Evolutionary conservation across 2,888 invertebrate genomes (phyloP).

Genomic region (Metellina segmentata): DNA sequence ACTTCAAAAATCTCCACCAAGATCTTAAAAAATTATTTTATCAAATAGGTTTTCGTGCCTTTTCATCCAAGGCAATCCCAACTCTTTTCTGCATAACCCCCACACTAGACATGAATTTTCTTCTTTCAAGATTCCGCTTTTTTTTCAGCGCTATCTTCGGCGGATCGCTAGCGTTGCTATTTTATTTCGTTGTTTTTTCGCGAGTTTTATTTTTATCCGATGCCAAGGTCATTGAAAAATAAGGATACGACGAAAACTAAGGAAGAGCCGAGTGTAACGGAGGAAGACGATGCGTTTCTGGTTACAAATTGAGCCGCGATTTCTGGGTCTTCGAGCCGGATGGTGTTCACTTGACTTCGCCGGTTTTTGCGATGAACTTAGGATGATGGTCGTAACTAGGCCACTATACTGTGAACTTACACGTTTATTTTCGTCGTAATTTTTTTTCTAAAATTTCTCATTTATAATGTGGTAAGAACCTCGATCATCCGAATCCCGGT

Average conservation of each 20-base stretch:
- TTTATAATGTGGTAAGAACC: no score
- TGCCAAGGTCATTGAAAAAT: constrained; percentile 31
- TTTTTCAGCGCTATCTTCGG: background rate
- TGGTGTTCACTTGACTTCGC: background rate
- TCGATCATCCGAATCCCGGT: no score
- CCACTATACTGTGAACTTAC: no score
- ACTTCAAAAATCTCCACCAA: no score
- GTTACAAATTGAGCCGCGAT: constrained; percentile 26
- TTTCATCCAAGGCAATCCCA: no score
- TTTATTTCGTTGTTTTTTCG: constrained; percentile 7
- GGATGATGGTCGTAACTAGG: no score
- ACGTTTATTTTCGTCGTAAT: no score
- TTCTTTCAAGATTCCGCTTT: background rate
- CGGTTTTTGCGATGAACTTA: background rate
- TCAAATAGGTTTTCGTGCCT: no score
- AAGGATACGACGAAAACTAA: background rate
- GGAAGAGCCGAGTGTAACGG: background rate
- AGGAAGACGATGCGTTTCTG: background rate
- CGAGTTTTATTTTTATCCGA: constrained; percentile 43
- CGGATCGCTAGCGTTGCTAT: background rate
- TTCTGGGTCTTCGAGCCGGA: background rate
- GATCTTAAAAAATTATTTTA: no score
- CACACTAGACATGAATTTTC: background rate
- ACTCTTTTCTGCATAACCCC: constrained; percentile 20
- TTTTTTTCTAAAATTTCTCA: no score